A percentile compares a stretch with the other conserved stretches of the same genome.
These are phyloP conservation scores for Smithornis capensis DNA, from an alignment of 2,113 vertebrate genomes.

Conservation along the genomic window DNA sequence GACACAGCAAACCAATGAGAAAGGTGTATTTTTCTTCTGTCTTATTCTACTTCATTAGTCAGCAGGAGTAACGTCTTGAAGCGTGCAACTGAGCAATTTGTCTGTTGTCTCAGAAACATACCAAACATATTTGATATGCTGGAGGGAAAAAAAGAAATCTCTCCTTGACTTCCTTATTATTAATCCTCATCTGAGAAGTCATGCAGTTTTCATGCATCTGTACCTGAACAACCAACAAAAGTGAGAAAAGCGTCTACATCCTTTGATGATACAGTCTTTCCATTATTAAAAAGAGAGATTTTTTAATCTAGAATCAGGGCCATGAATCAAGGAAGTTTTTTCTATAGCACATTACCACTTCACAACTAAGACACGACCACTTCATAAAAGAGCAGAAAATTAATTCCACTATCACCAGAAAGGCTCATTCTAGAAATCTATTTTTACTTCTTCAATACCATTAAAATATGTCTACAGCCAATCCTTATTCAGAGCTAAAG, in stretches of 20 bases:
- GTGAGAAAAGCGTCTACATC: neutral
- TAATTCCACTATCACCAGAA: conserved; percentile 35
- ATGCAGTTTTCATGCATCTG: neutral
- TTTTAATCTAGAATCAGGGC: neutral
- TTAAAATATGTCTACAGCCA: conserved; percentile 56
- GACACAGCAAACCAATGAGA: neutral
- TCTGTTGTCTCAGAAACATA: conserved; percentile 31
- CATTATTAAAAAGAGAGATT: neutral
- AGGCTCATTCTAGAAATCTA: conserved; percentile 42
- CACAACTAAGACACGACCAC: neutral
- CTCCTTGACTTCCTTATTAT: neutral
- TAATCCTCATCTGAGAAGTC: neutral
- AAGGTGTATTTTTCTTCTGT: conserved; percentile 38
- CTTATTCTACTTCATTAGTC: conserved; percentile 44
- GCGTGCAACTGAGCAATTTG: conserved; percentile 17
- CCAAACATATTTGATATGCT: conserved; percentile 8
- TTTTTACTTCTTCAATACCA: conserved; percentile 59
- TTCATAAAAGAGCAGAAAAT: conserved; percentile 44
- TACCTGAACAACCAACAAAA: neutral
- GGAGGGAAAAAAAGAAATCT: neutral
- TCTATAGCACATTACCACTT: neutral
- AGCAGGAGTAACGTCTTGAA: conserved; percentile 18
- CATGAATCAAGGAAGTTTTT: neutral
- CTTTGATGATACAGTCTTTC: neutral
- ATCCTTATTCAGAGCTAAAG: conserved; percentile 61